Percentiles rank a stretch among this genome's conserved stretches.
Evolutionary conservation across 2,797 vertebrate species (phyloP).

Genomic region (Xenopus petersii): DNA sequence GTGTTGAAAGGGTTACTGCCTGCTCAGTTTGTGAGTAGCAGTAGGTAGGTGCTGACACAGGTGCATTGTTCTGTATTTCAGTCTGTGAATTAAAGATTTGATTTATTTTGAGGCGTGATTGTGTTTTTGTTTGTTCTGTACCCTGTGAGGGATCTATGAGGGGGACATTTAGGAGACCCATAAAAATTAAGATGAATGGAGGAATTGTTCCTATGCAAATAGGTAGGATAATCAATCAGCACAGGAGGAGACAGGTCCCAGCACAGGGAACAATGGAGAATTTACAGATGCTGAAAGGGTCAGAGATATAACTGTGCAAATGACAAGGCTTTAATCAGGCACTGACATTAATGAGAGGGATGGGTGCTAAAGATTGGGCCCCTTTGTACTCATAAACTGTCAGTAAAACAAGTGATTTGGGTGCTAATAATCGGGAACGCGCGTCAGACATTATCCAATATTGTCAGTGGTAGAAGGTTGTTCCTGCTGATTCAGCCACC

Average conservation of each 20-base stretch:
- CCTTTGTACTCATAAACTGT: too few species aligned
- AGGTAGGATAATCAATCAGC: conserved; percentile 10
- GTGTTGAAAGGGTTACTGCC: too few species aligned
- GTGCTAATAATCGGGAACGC: not conserved
- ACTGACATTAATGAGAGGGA: conserved; percentile 17
- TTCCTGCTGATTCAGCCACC: conserved; percentile 4
- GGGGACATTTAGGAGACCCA: not conserved
- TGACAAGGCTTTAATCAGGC: conserved; percentile 5
- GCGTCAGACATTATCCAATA: not conserved
- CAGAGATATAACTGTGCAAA: not conserved
- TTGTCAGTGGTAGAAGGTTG: not conserved
- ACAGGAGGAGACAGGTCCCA: too few species aligned
- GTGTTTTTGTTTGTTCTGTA: not conserved
- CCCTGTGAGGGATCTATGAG: not conserved
- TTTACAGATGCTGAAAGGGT: conserved; percentile 6
- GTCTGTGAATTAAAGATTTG: not conserved
- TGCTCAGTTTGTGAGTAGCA: too few species aligned
- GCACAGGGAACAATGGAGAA: not conserved
- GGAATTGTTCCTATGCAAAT: conserved; percentile 14
- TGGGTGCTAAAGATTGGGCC: conserved; percentile 12
- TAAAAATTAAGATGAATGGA: not conserved
- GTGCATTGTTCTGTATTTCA: too few species aligned
- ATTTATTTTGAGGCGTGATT: too few species aligned
- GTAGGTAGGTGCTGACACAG: too few species aligned
- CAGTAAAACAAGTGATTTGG: too few species aligned